Evolutionary conservation across 1,140 invertebrate species (phyloP), one percentile per base, ranked within the genome.

Genomic region (Ceratina calcarata): DNA sequence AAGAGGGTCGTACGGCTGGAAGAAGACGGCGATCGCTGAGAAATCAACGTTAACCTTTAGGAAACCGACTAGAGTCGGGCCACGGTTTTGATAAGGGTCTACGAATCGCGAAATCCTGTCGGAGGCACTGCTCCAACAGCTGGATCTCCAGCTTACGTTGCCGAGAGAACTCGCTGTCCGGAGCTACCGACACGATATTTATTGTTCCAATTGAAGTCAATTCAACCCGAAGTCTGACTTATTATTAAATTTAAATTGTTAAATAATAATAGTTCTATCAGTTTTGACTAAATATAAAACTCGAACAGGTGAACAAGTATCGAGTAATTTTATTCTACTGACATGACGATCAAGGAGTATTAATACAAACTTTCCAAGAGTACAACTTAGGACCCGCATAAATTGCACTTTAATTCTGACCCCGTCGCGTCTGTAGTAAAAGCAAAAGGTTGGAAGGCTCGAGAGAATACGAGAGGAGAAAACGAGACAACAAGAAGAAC

Each of bases 31-130:
- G 18, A 16, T 15, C 7, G 58, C n/a, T 18, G 66, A 32, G 58
- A 78, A 78, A 72, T 86, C 77, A 81, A 73, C 71, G 76, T 67
- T 66, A 75, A 79, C 83, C 86, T 76, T 81, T 74, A 69, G 60
- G 37, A 10, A 60, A 84, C 60, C 78, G 20, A 37, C 49, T 18
- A 51, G 22, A 85, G 66, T 57, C 65, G 73, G 57, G 13, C 69
- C 58, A 72, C 68, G 24, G 78, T 78, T 89, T 85, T 89, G 87
- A 89, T 88, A 87, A 89, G 86, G 87, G 87, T 88, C 72, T 64
- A 78, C 69, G 71, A 73, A 68, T 85, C 78, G 64, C 77, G 67
- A 62, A 66, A 87, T 82, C 67, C 76, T 75, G 60, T 65, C 74
- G n/a, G 22, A 78, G 51, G 12, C 64, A 81, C 51, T 69, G 65